phyloP scores from a whole-genome alignment of 2,888 invertebrate species.

The Macrophya alboannulata region DNA sequence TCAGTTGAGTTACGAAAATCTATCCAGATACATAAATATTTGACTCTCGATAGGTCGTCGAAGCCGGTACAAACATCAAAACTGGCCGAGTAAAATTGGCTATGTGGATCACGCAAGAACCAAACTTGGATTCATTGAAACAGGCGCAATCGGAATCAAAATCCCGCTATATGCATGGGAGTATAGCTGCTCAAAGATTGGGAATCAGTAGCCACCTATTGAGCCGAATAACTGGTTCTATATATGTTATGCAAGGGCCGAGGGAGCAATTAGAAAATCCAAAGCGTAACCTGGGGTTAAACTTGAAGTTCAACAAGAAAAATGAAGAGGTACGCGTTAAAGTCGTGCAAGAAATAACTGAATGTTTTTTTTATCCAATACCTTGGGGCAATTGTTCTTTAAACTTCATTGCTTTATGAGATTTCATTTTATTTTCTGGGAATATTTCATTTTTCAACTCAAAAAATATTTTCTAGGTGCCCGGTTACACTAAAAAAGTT shows the following conservation, averaged over 20 bases:
- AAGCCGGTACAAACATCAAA: constrained; percentile 81
- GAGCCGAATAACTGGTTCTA: constrained; percentile 93
- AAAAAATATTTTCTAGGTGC: constrained; percentile 80
- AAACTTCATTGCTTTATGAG: neutral
- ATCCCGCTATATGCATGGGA: constrained; percentile 82
- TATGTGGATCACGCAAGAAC: constrained; percentile 82
- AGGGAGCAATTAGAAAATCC: constrained; percentile 78
- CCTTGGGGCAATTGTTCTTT: neutral
- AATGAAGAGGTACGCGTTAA: constrained; percentile 83
- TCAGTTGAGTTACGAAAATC: neutral
- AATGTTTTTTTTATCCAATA: neutral
- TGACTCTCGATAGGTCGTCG: constrained; percentile 81
- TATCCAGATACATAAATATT: neutral
- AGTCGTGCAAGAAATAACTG: neutral
- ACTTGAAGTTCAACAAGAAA: constrained; percentile 93
- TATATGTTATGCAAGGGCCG: constrained; percentile 85
- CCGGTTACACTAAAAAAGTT: constrained; percentile 91
- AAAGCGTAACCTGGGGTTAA: constrained; percentile 93
- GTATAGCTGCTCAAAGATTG: constrained; percentile 83
- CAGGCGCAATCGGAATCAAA: constrained; percentile 73
- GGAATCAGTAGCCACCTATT: constrained; percentile 88
- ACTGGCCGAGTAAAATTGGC: constrained; percentile 84
- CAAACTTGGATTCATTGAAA: constrained; percentile 78
- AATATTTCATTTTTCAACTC: neutral
- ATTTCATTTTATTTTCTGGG: neutral